A percentile compares a stretch with the other conserved stretches of the same genome.
These are phyloP conservation scores for Tupaia chinensis DNA, from an alignment of 2,113 vertebrate species.

Conservation along the genomic window DNA sequence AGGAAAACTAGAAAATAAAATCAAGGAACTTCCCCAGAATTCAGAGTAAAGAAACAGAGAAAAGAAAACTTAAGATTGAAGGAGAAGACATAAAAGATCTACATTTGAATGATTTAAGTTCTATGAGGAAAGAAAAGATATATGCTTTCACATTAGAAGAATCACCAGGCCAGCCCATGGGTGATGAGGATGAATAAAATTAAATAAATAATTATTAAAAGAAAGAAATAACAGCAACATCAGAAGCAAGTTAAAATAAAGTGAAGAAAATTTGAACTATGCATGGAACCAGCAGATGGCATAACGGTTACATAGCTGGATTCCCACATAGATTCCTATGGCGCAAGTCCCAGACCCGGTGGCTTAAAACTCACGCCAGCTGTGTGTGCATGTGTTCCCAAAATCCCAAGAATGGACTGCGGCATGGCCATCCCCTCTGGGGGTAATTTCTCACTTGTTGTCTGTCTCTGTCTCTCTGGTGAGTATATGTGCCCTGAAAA, in stretches of 20 bases:
- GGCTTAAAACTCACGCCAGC: too few relatives aligned
- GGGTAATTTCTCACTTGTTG: too few relatives aligned
- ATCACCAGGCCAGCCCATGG: neutral
- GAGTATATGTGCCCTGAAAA: too few relatives aligned
- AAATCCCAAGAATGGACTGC: too few relatives aligned
- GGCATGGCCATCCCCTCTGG: too few relatives aligned
- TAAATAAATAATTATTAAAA: neutral
- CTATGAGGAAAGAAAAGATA: neutral
- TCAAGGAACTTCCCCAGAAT: neutral
- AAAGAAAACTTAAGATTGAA: neutral
- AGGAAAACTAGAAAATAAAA: neutral
- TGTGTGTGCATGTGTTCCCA: too few relatives aligned
- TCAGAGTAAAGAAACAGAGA: neutral
- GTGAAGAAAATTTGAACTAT: neutral
- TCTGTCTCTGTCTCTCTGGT: too few relatives aligned
- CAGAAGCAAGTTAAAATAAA: neutral
- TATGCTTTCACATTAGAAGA: neutral
- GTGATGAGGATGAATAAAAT: too few relatives aligned
- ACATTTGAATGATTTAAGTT: neutral
- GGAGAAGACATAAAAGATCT: neutral
- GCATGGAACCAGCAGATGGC: too few relatives aligned
- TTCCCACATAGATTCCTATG: too few relatives aligned
- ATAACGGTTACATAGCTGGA: too few relatives aligned
- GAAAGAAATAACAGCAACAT: neutral
- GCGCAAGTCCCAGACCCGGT: too few relatives aligned